Conservation (phyloP, 23 tunicate species). For the Corella eumyota region DNA sequence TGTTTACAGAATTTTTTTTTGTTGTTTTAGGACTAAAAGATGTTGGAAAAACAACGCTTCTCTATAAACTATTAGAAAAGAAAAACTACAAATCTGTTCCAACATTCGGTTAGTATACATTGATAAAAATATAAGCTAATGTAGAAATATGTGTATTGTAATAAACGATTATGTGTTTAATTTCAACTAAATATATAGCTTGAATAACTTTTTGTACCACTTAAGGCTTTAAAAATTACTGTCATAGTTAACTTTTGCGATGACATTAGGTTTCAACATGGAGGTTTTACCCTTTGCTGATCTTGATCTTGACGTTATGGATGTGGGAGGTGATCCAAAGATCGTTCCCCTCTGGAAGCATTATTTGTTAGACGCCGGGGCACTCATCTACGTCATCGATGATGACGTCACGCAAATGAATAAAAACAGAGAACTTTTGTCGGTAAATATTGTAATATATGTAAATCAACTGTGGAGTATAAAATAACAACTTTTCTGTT, state of each 20-base stretch:
- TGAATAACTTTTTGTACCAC: too few species aligned
- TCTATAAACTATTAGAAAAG: conserved; percentile 9
- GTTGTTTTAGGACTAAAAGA: conserved; percentile 9
- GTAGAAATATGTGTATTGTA: too few species aligned
- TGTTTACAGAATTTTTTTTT: neutral
- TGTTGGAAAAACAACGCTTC: conserved; percentile 18
- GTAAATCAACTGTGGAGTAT: neutral
- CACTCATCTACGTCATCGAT: conserved; percentile 13
- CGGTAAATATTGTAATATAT: neutral
- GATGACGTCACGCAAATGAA: conserved; percentile 4
- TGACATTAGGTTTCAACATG: conserved; percentile 35
- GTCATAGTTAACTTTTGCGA: too few species aligned
- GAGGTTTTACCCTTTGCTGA: conserved; percentile 16
- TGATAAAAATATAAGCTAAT: too few species aligned
- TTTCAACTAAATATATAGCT: too few species aligned
- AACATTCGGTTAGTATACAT: conserved; percentile 12
- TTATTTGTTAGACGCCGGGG: conserved; percentile 10
- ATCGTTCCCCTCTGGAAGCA: conserved; percentile 28
- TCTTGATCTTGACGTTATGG: conserved; percentile 29
- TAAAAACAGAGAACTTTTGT: conserved; percentile 7
- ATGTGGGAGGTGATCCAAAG: conserved; percentile 16
- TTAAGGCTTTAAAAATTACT: too few species aligned
- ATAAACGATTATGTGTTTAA: too few species aligned
- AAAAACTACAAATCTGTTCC: conserved; percentile 8
- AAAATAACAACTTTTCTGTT: neutral